Evolutionary conservation across 1,140 invertebrate species (phyloP).

Genomic region (Amyelois transitella): DNA sequence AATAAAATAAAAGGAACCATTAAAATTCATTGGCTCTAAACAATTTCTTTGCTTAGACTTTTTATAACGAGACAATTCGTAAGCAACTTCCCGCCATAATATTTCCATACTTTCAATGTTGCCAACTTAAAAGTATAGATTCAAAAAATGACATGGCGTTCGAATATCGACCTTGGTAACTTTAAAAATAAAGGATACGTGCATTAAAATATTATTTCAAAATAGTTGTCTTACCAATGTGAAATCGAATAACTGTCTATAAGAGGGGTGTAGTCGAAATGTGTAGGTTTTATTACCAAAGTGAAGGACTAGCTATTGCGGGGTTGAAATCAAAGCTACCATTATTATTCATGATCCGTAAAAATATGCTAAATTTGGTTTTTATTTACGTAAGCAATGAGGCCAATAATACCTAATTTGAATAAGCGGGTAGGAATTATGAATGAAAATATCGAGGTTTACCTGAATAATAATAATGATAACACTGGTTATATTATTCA

Average conservation of each 20-base stretch:
- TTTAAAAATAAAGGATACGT: neutral
- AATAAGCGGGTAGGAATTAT: too few relatives aligned
- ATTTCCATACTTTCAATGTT: slow-evolving; percentile 58
- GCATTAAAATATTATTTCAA: neutral
- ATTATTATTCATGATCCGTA: slow-evolving; percentile 29
- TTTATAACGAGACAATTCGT: slow-evolving; percentile 66
- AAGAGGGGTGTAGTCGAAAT: slow-evolving; percentile 38
- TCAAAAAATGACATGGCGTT: neutral
- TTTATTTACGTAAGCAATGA: neutral
- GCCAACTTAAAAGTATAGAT: neutral
- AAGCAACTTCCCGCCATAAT: slow-evolving; percentile 65
- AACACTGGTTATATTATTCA: too few relatives aligned
- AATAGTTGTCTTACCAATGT: slow-evolving; percentile 14
- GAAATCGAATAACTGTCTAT: slow-evolving; percentile 45
- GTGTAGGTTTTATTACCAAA: slow-evolving; percentile 51
- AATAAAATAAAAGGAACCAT: slow-evolving; percentile 21
- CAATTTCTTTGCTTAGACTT: slow-evolving; percentile 39
- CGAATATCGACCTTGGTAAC: neutral
- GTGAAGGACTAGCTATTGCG: slow-evolving; percentile 28
- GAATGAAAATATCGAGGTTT: too few relatives aligned
- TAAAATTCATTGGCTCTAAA: slow-evolving; percentile 62
- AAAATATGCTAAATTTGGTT: slow-evolving; percentile 4
- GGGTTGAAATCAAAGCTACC: slow-evolving; percentile 31
- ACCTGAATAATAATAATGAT: too few relatives aligned
- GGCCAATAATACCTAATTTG: neutral